phyloP scores from a whole-genome alignment of 2,888 invertebrate genomes.

The Drosophila rubida region DNA sequence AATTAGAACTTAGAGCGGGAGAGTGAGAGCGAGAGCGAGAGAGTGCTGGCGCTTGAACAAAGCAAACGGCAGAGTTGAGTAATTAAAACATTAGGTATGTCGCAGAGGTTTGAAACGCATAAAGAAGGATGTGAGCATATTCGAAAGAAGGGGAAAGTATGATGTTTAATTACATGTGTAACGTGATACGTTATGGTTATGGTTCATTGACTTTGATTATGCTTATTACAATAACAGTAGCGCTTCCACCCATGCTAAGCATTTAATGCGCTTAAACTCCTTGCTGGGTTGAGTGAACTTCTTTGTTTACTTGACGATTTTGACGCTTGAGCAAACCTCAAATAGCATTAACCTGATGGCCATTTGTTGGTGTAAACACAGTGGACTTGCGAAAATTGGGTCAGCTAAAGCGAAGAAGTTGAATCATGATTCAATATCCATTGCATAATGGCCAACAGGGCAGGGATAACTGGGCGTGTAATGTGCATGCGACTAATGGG shows the following conservation, averaged over 20 bases:
- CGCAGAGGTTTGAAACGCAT: slow-evolving; percentile 2
- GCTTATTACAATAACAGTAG: slow-evolving; percentile 13
- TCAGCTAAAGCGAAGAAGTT: slow-evolving; percentile 45
- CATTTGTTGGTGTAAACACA: slow-evolving; percentile 66
- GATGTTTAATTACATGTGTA: slow-evolving; percentile 47
- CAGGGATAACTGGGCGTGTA: slow-evolving; percentile 43
- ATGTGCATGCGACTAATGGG: slow-evolving; percentile 17
- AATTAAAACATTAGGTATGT: slow-evolving; percentile 41
- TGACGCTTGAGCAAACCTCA: slow-evolving; percentile 57
- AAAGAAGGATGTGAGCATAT: not conserved
- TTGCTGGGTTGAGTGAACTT: slow-evolving; percentile 37
- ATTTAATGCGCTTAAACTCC: slow-evolving; percentile 24
- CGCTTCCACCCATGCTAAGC: slow-evolving; percentile 16
- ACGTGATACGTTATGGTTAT: slow-evolving; percentile 34
- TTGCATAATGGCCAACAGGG: slow-evolving; percentile 4
- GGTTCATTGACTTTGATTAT: slow-evolving; percentile 40
- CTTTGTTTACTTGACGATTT: slow-evolving; percentile 52
- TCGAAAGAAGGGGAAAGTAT: slow-evolving; percentile 3
- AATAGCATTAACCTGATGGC: slow-evolving; percentile 69
- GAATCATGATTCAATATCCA: slow-evolving; percentile 23
- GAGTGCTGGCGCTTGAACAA: slow-evolving; percentile 3
- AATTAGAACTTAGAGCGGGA: slow-evolving; percentile 38
- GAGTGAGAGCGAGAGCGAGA: not conserved
- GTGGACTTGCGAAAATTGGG: slow-evolving; percentile 60
- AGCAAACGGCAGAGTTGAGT: slow-evolving; percentile 25